Evolutionary conservation across 2,113 vertebrate genomes (phyloP).

Genomic region (Mastomys coucha): DNA sequence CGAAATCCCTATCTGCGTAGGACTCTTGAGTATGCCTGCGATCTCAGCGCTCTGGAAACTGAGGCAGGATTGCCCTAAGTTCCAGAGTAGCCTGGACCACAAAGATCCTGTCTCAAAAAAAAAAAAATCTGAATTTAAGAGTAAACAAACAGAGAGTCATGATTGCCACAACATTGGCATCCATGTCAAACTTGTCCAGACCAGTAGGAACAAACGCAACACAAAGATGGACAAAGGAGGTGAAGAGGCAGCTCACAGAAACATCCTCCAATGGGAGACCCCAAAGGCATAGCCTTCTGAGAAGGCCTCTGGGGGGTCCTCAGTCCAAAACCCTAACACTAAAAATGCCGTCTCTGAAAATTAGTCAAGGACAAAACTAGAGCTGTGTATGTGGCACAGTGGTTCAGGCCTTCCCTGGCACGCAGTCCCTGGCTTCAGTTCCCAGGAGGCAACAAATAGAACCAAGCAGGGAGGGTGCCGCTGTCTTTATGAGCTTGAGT

Average conservation of each 20-base stretch:
- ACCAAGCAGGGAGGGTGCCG: too few relatives aligned
- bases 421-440: neutral
- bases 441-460: neutral
- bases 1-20: neutral
- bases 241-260: accelerated
- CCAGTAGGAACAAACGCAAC: neutral
- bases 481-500: neutral
- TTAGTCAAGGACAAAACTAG: neutral
- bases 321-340: neutral
- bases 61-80: neutral
- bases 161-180: neutral
- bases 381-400: accelerated
- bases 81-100: neutral
- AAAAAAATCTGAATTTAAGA: neutral
- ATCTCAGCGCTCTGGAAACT: neutral
- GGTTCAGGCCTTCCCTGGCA: neutral
- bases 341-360: accelerated
- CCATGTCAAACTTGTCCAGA: accelerated
- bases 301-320: neutral
- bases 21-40: neutral
- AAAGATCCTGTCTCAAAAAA: neutral
- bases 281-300: accelerated
- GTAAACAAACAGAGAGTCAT: neutral
- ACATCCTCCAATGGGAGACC: accelerated
- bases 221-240: neutral